These are phyloP conservation scores for Triplophysa siluroides DNA, from an alignment of 2,113 vertebrate species.

Conservation along the genomic window DNA sequence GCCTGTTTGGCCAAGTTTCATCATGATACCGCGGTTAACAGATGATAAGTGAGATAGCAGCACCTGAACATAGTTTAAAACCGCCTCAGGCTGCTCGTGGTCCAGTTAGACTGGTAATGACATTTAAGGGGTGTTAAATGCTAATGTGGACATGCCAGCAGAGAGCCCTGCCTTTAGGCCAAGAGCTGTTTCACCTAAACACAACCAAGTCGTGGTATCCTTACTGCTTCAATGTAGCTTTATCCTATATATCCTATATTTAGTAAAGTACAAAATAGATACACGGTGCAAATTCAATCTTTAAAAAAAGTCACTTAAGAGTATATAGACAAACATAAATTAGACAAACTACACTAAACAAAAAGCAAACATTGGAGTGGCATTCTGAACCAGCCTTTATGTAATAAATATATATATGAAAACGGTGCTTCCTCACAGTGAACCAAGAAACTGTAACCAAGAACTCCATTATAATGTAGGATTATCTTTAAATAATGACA, in stretches of 20 bases:
- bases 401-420: too few species aligned
- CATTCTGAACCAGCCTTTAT: too few species aligned
- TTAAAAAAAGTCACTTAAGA: not conserved
- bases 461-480: not conserved
- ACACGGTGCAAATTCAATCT: not conserved
- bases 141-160: slow-evolving; percentile 33
- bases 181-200: not conserved
- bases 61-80: not conserved
- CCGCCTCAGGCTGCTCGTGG: slow-evolving; percentile 12
- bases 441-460: not conserved
- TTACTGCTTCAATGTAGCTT: not conserved
- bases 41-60: slow-evolving; percentile 11
- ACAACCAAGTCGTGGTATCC: not conserved
- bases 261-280: not conserved
- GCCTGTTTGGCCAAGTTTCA: slow-evolving; percentile 22
- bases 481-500: not conserved
- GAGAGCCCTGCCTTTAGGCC: slow-evolving; percentile 27
- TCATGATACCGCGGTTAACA: slow-evolving; percentile 10
- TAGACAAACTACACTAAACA: not conserved
- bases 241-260: not conserved
- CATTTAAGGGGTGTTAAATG: slow-evolving; percentile 26
- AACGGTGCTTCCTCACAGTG: not conserved
- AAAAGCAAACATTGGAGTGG: not conserved
- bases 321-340: too few species aligned
- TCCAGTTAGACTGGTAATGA: slow-evolving; percentile 43